Percentiles rank a stretch among this genome's conserved stretches.
phyloP scores from a whole-genome alignment of 2,797 vertebrate genomes.

The Odontamblyopus lacepedii region DNA sequence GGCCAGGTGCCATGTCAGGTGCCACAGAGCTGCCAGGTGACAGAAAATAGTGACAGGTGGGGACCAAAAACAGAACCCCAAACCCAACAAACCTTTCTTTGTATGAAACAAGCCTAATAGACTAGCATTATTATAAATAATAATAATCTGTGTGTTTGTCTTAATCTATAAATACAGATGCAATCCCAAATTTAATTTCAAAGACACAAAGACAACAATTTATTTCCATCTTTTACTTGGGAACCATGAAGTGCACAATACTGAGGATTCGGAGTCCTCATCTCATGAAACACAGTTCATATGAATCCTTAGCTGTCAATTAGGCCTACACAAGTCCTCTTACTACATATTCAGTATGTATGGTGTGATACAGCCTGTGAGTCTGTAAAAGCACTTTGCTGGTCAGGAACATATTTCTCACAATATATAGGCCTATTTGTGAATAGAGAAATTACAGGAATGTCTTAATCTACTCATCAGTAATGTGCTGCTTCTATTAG shows the following conservation, averaged over 20 bases:
- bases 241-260: constrained; percentile 39
- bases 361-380: constrained; percentile 50
- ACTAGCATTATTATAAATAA: neutral
- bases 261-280: constrained; percentile 22
- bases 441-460: constrained; percentile 50
- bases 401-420: constrained; percentile 37
- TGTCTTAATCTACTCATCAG: constrained; percentile 61
- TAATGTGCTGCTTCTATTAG: constrained; percentile 45
- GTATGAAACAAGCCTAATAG: neutral
- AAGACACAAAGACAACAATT: constrained; percentile 14
- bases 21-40: no score
- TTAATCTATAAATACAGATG: constrained; percentile 19
- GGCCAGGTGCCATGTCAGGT: no score
- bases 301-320: constrained; percentile 31
- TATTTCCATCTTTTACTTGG: constrained; percentile 10
- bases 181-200: constrained; percentile 28
- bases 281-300: constrained; percentile 33
- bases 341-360: constrained; percentile 57
- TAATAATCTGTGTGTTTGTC: neutral
- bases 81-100: neutral
- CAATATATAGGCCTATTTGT: constrained; percentile 46
- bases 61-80: no score
- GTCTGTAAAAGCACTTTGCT: constrained; percentile 63
- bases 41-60: no score
- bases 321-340: constrained; percentile 6